These are phyloP conservation scores for Stenopsyche tienmushanensis DNA, from an alignment of 1,140 invertebrate species.

Conservation along the genomic window DNA sequence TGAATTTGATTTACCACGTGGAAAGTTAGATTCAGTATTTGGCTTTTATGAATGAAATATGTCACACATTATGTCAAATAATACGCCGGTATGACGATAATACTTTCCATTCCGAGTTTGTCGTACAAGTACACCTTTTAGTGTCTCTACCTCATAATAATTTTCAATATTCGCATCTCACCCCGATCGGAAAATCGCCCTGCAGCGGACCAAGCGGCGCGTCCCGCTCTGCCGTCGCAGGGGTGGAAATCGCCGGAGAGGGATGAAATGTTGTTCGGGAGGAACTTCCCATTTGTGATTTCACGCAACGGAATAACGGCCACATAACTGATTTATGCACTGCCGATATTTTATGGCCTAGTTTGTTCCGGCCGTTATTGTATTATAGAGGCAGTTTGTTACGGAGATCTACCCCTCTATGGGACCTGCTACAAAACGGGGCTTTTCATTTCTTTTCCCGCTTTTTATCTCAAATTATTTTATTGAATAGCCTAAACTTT, in stretches of 20 bases:
- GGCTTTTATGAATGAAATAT: constrained; percentile 34
- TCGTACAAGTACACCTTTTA: constrained; percentile 31
- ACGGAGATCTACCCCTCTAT: constrained; percentile 38
- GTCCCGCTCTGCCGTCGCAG: not conserved
- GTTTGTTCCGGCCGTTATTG: constrained; percentile 62
- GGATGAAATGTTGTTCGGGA: not conserved
- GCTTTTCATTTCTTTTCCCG: constrained; percentile 23
- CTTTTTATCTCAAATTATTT: constrained; percentile 4
- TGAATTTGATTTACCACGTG: not conserved
- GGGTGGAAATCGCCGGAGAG: not conserved
- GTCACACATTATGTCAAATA: constrained; percentile 37
- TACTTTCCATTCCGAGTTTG: constrained; percentile 25
- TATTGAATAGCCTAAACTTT: too few relatives aligned
- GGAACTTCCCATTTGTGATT: not conserved
- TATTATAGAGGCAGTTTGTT: constrained; percentile 58
- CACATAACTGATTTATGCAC: constrained; percentile 57
- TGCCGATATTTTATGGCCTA: constrained; percentile 61
- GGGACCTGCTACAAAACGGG: not conserved
- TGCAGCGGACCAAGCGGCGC: too few relatives aligned
- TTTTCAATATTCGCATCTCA: constrained; percentile 39
- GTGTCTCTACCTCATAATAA: constrained; percentile 35
- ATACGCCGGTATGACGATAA: constrained; percentile 24
- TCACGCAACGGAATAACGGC: constrained; percentile 22
- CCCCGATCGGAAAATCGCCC: constrained; percentile 10
- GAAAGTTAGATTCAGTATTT: not conserved